A percentile compares a stretch with the other conserved stretches of the same genome.
Conservation (phyloP, 1,140 invertebrate species). For the Mizuhopecten yessoensis region DNA sequence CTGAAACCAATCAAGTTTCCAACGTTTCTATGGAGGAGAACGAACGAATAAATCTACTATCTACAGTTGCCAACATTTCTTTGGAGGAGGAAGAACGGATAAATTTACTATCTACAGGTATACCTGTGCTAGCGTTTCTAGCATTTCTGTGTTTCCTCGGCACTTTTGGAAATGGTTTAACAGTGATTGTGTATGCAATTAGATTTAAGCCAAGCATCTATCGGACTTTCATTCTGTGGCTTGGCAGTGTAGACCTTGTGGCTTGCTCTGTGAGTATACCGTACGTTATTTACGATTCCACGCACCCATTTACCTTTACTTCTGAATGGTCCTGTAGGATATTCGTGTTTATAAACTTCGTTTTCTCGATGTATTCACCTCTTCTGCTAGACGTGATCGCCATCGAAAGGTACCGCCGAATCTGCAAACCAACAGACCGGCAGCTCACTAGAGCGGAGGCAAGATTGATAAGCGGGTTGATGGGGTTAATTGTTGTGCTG, state of each 20-base stretch:
- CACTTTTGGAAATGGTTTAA: slow-evolving; percentile 44
- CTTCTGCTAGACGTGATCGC: slow-evolving; percentile 67
- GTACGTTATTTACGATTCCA: slow-evolving; percentile 69
- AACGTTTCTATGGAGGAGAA: neutral
- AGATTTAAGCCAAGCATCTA: slow-evolving; percentile 57
- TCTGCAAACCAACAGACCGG: slow-evolving; percentile 50
- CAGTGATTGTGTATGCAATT: slow-evolving; percentile 42
- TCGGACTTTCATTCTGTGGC: slow-evolving; percentile 64
- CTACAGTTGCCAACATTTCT: neutral
- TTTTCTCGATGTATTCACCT: slow-evolving; percentile 66
- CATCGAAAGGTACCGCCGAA: slow-evolving; percentile 56
- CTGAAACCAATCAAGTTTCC: neutral
- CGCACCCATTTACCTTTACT: slow-evolving; percentile 69
- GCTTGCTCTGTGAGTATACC: slow-evolving; percentile 68
- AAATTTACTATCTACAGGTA: neutral
- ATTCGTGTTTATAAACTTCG: slow-evolving; percentile 63
- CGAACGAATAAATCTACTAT: neutral
- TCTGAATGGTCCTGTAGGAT: slow-evolving; percentile 60
- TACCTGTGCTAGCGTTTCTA: slow-evolving; percentile 36
- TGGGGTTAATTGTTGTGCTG: neutral
- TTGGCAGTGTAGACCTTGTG: slow-evolving; percentile 68
- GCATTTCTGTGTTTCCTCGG: slow-evolving; percentile 46
- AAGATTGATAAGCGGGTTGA: slow-evolving; percentile 50
- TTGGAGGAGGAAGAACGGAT: neutral
- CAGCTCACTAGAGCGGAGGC: slow-evolving; percentile 56